Evolutionary conservation across 2,888 invertebrate species (phyloP), one percentile per base, ranked within the genome.

Genomic region (Griposia aprilina): DNA sequence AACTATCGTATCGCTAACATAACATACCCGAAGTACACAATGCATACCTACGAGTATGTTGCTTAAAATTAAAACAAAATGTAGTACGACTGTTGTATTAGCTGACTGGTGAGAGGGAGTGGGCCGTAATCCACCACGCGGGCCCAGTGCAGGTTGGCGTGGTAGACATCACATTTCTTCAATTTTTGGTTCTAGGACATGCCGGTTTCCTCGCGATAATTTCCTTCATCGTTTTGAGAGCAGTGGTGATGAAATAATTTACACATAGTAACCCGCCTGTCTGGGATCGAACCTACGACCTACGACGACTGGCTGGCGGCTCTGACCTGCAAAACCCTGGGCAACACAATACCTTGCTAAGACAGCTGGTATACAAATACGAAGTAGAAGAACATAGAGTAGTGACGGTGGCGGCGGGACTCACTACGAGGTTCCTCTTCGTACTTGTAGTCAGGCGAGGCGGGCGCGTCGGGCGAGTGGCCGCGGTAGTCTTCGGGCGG

Each of bases 381-480:
- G 15, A 30, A 30, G 30, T 68, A 68, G 2, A 48, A 20, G 26
- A 26, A 13, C 15, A 15, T 10, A 30, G 17, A 36, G 52, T 36
- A 8, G 7, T 45, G 13, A 2, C 23, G 17, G 59, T n/a, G 17
- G 15, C 1, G 60, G 23, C 59, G 17, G 23, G 0, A 65, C 85
- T 78, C 72, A 94, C 93, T 91, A 68, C 78, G 87, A 55, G 87
- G 68, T 50, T 93, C 92, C 68, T 95, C 95, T 59, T 94, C 94
- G 83, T 93, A 94, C 84, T 94, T 94, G 86, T 96, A 96, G 88
- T 96, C 95, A 50, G 92, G 90, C n/a, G 92, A 86, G 36, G 93
- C 92, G 50, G 93, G 89, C 30, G 92, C 92, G 72, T 94, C 95
- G 7, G 91, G 93, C 66, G 94, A 90, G 73, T 90, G 94, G 11